Base-by-base conservation (phyloP, 2,113 vertebrate genomes). In the Stigmatopora argus region DNA sequence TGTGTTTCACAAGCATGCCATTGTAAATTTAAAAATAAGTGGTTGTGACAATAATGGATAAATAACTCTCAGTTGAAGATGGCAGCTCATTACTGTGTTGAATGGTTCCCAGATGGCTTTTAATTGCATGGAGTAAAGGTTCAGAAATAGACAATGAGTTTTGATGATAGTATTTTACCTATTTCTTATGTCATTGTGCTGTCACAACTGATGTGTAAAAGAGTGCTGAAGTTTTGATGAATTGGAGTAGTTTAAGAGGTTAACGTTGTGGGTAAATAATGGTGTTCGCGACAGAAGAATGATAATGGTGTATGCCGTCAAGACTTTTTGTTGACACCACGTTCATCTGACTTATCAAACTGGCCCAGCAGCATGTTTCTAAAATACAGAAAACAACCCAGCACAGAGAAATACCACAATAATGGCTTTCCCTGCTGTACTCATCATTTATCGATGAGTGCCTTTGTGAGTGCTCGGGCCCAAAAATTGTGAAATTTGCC, bases 391-490 rank as follows among this genome's bases (percentile, higher is more conserved):
- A 61, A 19, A 18, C 35, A 13, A 60, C 7, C 9, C 10, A 59
- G 31, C 19, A 21, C 38, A 61, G 1, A 44, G 11, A 45, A 61
- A 44, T 44, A n/a, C 31, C 51, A 61, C 21, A 0, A 47, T 78
- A 74, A 85, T 80, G 73, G 81, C 78, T 1, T 47, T 38, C 38
- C 75, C 19, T 57, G 60, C 56, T 74, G 74, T 74, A 72, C 53
- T 55, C 66, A 71, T 69, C 62, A 71, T 53, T 60, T 78, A 73
- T 78, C 79, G 67, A 57, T 62, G 75, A 62, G 55, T 69, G 55
- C 64, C 71, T 77, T 52, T 71, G 57, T 72, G 71, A 69, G 61
- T 60, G 38, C 66, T 64, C 35, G 46, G 6, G 7, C 71, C 57
- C 73, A 69, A 70, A 69, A 57, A 72, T 63, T 49, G 52, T 26